These are phyloP conservation scores for Remorina albescens DNA, from an alignment of 2,797 vertebrate species.

Conservation along the genomic window DNA sequence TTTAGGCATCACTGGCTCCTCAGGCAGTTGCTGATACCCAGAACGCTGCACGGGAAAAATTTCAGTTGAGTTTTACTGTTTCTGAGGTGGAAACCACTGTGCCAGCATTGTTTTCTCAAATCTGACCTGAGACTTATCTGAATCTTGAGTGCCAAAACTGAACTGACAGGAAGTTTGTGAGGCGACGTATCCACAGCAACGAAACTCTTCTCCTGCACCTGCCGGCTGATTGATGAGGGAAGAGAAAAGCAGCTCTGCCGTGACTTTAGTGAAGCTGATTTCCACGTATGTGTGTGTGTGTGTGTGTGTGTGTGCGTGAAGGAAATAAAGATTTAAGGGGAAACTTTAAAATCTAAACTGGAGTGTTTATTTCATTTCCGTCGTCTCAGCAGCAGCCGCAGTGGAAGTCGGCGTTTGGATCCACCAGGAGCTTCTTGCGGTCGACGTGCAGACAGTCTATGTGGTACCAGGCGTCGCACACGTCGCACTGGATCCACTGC, in stretches of 20 bases:
- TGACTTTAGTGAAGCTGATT: background rate
- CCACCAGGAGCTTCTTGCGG: slow-evolving; percentile 82
- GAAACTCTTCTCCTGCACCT: background rate
- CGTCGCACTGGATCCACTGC: slow-evolving; percentile 92
- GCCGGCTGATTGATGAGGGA: background rate
- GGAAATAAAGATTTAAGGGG: slow-evolving; percentile 9
- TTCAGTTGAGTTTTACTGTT: slow-evolving; percentile 14
- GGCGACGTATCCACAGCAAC: too few relatives aligned
- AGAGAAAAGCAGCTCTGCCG: slow-evolving; percentile 1
- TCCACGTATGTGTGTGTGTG: too few relatives aligned
- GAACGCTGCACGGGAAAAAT: background rate
- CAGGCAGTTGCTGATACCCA: slow-evolving; percentile 6
- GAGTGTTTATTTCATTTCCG: background rate
- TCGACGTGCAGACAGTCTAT: slow-evolving; percentile 86
- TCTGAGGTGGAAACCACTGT: background rate
- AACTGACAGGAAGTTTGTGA: background rate
- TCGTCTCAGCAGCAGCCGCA: slow-evolving; percentile 84
- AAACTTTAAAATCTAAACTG: background rate
- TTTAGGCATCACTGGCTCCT: slow-evolving; percentile 21
- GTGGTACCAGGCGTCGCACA: slow-evolving; percentile 90
- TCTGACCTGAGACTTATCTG: slow-evolving; percentile 4
- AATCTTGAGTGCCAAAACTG: background rate
- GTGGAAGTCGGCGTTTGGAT: slow-evolving; percentile 88
- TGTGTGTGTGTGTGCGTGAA: too few relatives aligned
- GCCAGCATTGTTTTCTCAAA: slow-evolving; percentile 10